Conservation (phyloP, 2,888 invertebrate species). For the Hyles lineata region DNA sequence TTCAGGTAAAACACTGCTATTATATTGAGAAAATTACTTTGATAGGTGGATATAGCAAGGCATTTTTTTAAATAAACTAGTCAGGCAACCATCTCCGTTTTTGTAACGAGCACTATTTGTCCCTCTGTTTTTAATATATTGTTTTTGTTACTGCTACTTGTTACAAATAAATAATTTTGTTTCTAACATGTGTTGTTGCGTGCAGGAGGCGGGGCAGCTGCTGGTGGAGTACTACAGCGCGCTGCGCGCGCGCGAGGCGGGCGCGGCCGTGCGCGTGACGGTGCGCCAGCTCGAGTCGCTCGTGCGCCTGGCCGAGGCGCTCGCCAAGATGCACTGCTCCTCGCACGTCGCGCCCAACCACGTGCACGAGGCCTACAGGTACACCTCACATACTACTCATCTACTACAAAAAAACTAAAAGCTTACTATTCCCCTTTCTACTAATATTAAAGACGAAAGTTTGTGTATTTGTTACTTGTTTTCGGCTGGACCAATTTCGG, state of each 20-base stretch:
- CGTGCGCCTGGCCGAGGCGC: conserved; percentile 97
- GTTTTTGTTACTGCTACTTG: no score
- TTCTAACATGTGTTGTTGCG: background rate
- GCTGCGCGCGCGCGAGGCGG: conserved; percentile 93
- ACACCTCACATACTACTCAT: background rate
- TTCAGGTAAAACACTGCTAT: no score
- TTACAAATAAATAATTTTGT: no score
- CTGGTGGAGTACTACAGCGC: conserved; percentile 95
- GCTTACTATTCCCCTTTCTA: background rate
- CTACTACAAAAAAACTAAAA: background rate
- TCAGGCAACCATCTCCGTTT: no score
- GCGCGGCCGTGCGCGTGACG: conserved; percentile 95
- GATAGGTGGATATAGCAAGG: no score
- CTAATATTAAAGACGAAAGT: no score
- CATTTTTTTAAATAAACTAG: no score
- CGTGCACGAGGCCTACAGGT: conserved; percentile 89
- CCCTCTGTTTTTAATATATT: no score
- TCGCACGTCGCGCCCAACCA: conserved; percentile 94
- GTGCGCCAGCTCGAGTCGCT: conserved; percentile 93
- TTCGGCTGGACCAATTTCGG: no score
- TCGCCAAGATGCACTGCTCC: conserved; percentile 98
- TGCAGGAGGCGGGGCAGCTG: conserved; percentile 90
- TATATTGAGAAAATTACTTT: no score
- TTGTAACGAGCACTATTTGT: no score
- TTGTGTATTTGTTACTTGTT: no score